Evolutionary conservation across 2,888 invertebrate genomes (phyloP).

Genomic region (Pristionchus exspectatus): DNA sequence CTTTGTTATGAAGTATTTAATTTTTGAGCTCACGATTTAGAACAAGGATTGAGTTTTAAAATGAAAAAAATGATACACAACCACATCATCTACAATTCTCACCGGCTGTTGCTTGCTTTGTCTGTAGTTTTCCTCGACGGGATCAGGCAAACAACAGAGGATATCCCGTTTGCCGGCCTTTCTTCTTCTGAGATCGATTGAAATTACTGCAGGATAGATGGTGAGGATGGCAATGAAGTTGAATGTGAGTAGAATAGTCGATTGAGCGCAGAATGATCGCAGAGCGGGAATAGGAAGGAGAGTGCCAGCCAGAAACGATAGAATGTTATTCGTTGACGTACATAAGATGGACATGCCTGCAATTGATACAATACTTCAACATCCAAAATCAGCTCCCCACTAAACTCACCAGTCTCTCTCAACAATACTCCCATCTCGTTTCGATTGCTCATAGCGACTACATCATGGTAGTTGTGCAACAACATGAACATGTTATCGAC

Average conservation of each 20-base stretch:
- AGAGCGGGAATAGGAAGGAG: conserved; percentile 94
- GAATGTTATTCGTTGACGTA: conserved; percentile 90
- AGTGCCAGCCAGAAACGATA: conserved; percentile 92
- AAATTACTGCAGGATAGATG: conserved; percentile 91
- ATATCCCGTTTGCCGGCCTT: conserved; percentile 86
- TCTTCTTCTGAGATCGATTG: conserved; percentile 66
- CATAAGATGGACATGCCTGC: conserved; percentile 86
- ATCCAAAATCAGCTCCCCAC: neutral
- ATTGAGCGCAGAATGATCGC: conserved; percentile 89
- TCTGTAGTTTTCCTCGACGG: conserved; percentile 69
- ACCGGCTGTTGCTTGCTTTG: conserved; percentile 66
- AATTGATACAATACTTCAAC: neutral
- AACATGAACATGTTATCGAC: conserved; percentile 96
- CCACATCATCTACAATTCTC: neutral
- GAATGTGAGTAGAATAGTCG: conserved; percentile 91
- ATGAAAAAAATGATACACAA: no score
- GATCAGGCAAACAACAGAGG: conserved; percentile 86
- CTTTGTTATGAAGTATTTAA: no score
- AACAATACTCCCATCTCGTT: conserved; percentile 88
- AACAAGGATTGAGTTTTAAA: no score
- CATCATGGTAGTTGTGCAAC: conserved; percentile 86
- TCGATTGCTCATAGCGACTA: conserved; percentile 59
- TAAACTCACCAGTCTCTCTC: conserved; percentile 88
- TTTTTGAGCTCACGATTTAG: no score
- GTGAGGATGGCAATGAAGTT: conserved; percentile 91